Percentiles rank a stretch among this genome's conserved stretches.
Evolutionary conservation across 2,113 vertebrate species (phyloP).

Genomic region (Nycticryphes semicollaris): DNA sequence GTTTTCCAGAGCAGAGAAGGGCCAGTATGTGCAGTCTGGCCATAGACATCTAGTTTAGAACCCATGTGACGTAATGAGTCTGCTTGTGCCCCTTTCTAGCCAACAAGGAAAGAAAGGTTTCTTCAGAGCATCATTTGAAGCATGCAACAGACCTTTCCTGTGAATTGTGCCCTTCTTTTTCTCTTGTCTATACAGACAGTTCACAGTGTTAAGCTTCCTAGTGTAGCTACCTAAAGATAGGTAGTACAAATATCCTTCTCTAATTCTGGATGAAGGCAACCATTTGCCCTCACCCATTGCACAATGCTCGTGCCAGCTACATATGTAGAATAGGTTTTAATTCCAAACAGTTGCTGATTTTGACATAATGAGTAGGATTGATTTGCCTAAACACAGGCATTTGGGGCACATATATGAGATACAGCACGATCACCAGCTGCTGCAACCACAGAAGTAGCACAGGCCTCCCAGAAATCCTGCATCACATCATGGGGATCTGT

Average conservation of each 20-base stretch:
- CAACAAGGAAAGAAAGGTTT: neutral
- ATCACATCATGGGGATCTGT: neutral
- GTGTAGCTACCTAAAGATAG: neutral
- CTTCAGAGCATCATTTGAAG: neutral
- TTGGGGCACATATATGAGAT: neutral
- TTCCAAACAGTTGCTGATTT: conserved; percentile 25
- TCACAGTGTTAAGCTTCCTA: neutral
- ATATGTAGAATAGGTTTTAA: neutral
- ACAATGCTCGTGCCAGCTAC: neutral
- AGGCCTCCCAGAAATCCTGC: neutral
- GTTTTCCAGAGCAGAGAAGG: neutral
- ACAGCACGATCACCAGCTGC: neutral
- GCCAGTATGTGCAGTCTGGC: neutral
- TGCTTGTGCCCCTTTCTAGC: neutral
- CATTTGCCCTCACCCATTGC: neutral
- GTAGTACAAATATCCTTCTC: neutral
- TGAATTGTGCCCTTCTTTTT: neutral
- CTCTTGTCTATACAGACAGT: neutral
- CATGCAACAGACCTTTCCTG: neutral
- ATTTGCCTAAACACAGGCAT: neutral
- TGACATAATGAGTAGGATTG: neutral
- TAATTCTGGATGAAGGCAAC: neutral
- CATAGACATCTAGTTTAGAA: neutral
- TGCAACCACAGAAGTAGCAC: neutral
- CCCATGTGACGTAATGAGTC: neutral